Evolutionary conservation across 2,113 vertebrate genomes (phyloP).

Genomic region (Stomatorhinus ivindoensis): DNA sequence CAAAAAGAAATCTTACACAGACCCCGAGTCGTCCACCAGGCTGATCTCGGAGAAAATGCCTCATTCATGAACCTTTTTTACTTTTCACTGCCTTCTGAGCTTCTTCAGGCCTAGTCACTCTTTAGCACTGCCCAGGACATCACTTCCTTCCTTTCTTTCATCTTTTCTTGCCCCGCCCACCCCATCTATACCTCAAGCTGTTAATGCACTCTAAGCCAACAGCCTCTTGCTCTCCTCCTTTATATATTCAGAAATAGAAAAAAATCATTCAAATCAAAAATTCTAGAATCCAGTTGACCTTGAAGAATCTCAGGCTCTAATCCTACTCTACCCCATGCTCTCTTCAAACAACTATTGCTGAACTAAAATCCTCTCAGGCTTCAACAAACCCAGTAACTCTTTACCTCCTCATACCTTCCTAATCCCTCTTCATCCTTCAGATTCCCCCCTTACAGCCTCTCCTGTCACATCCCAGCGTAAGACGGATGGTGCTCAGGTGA

Average conservation of each 20-base stretch:
- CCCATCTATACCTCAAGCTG: background rate
- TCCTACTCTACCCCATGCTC: background rate
- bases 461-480: background rate
- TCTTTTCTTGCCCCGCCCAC: background rate
- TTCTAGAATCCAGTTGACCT: slow-evolving; percentile 2
- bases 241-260: background rate
- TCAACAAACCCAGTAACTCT: background rate
- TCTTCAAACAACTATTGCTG: slow-evolving; percentile 5
- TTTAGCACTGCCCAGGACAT: background rate
- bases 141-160: background rate
- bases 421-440: background rate
- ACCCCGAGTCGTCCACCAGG: background rate
- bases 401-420: background rate
- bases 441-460: background rate
- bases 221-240: background rate
- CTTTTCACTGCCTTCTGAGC: background rate
- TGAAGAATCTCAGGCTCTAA: background rate
- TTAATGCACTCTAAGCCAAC: background rate
- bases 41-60: background rate
- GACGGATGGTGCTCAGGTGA: background rate
- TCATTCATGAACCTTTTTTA: background rate
- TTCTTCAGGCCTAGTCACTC: background rate
- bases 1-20: background rate
- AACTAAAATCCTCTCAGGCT: slow-evolving; percentile 7
- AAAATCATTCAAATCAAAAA: background rate